Evolutionary conservation across 2,797 vertebrate genomes (phyloP).

Genomic region (Pristis pectinata): DNA sequence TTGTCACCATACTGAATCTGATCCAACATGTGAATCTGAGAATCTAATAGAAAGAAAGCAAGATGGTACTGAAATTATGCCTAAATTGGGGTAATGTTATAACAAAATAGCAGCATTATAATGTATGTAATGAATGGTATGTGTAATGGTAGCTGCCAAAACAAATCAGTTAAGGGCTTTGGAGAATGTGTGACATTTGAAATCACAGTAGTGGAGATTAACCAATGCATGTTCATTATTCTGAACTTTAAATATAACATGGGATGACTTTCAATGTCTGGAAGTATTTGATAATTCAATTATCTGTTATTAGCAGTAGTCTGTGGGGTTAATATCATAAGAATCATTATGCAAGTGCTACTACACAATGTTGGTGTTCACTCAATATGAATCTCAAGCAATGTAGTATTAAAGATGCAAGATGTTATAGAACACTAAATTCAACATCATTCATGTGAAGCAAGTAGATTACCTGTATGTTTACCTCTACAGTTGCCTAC

Average conservation of each 20-base stretch:
- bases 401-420: too few relatives aligned
- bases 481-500: too few relatives aligned
- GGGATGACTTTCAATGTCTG: background rate
- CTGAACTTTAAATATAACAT: background rate
- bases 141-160: background rate
- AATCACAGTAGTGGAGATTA: background rate
- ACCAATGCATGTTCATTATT: background rate
- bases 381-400: too few relatives aligned
- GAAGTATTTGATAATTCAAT: background rate
- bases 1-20: too few relatives aligned
- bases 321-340: too few relatives aligned
- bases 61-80: background rate
- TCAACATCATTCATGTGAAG: too few relatives aligned
- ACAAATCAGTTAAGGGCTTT: background rate
- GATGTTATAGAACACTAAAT: too few relatives aligned
- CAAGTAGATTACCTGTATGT: too few relatives aligned
- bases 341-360: too few relatives aligned
- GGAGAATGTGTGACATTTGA: background rate
- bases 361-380: too few relatives aligned
- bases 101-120: background rate
- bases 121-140: background rate
- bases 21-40: background rate
- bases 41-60: background rate
- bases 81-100: background rate
- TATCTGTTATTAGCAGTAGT: background rate